Evolutionary conservation across 35 echinoderm and acorn worm genomes (phyloP).

Genomic region (Ptychodera flava): DNA sequence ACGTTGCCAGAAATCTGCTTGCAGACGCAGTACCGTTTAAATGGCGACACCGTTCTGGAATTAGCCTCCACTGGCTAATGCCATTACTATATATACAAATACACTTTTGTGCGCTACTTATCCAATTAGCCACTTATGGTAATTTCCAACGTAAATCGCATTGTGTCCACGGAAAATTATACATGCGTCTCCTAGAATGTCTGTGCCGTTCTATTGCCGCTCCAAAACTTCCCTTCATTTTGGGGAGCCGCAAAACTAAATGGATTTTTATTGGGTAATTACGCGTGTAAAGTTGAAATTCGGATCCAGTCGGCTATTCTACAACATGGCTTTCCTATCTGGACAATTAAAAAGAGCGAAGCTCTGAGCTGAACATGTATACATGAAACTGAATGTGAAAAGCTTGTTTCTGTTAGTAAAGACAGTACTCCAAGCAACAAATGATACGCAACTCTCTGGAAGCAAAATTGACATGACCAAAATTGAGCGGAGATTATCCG

Average conservation of each 20-base stretch:
- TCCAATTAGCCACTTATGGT: not conserved
- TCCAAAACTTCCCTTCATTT: not conserved
- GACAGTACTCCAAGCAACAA: too few species aligned
- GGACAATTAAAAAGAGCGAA: conserved; percentile 1
- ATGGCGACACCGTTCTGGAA: not conserved
- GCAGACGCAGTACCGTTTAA: not conserved
- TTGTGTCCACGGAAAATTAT: not conserved
- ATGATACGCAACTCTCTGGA: too few species aligned
- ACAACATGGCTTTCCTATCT: not conserved
- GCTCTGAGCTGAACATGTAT: not conserved
- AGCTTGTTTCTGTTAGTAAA: too few species aligned
- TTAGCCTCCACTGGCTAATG: not conserved
- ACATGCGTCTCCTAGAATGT: not conserved
- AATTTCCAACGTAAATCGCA: not conserved
- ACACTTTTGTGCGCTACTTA: not conserved
- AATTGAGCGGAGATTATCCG: too few species aligned
- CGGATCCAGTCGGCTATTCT: not conserved
- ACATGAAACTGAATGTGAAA: not conserved
- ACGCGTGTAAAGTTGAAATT: not conserved
- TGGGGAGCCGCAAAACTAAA: not conserved
- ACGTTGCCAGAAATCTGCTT: not conserved
- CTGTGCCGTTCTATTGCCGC: not conserved
- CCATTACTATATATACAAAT: not conserved
- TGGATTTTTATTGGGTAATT: conserved; percentile 2
- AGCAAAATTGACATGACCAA: too few species aligned